phyloP scores from a whole-genome alignment of 2,113 vertebrate genomes.

The Cololabis saira region DNA sequence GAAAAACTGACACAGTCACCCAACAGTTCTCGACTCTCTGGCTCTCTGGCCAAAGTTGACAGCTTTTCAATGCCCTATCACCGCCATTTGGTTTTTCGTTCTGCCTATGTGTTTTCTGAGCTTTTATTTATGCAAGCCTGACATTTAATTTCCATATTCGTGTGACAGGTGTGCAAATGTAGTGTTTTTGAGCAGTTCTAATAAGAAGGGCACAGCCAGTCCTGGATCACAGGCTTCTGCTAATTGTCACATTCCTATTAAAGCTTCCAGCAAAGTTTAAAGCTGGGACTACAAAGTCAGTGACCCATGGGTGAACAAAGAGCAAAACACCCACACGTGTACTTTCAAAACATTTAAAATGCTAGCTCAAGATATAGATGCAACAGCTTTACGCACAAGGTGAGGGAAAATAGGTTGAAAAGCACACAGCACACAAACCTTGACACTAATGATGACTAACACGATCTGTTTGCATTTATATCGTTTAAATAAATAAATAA shows the following conservation, averaged over 20 bases:
- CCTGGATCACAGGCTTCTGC: slow-evolving; percentile 48
- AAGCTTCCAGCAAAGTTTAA: slow-evolving; percentile 11
- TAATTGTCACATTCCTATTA: slow-evolving; percentile 58
- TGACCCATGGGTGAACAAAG: slow-evolving; percentile 10
- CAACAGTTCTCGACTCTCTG: slow-evolving; percentile 1
- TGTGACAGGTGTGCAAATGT: slow-evolving; percentile 36
- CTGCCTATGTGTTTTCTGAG: slow-evolving; percentile 3
- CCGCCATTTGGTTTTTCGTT: slow-evolving; percentile 24
- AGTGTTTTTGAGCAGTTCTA: slow-evolving; percentile 31
- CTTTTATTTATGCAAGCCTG: slow-evolving; percentile 2
- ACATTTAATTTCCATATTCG: slow-evolving; percentile 25
- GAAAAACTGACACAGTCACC: slow-evolving; percentile 17
- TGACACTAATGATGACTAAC: no score
- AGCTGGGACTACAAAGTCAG: slow-evolving; percentile 4
- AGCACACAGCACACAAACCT: no score
- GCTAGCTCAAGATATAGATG: background rate
- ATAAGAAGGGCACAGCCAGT: slow-evolving; percentile 28
- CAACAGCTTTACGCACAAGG: background rate
- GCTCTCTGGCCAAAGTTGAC: background rate
- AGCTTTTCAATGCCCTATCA: slow-evolving; percentile 28
- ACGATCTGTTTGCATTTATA: no score
- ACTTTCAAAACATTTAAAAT: no score
- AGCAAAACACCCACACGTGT: background rate
- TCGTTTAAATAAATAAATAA: no score
- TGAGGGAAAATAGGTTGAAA: no score